Conservation (phyloP, 2,113 vertebrate genomes). For the Pelodiscus sinensis region DNA sequence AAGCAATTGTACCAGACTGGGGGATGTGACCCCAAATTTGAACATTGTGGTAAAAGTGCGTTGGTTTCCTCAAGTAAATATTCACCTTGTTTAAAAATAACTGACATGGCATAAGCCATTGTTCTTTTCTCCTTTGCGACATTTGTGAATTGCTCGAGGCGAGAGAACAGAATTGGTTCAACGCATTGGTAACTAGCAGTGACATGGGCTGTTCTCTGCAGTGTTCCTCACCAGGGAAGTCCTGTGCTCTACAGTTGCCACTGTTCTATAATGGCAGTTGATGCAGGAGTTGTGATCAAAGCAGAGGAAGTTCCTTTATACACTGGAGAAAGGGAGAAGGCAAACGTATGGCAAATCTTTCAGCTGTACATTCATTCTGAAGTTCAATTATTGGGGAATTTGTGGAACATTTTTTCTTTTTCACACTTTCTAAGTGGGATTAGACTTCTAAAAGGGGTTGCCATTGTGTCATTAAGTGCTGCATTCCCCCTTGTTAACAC, state of each 20-base stretch:
- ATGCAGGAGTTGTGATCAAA: neutral
- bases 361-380: neutral
- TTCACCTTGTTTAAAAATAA: neutral
- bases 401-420: neutral
- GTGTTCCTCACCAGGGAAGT: neutral
- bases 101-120: neutral
- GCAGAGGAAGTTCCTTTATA: neutral
- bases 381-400: neutral
- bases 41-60: neutral
- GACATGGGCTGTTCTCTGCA: neutral
- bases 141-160: neutral
- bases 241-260: neutral
- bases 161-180: neutral
- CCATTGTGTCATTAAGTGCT: neutral
- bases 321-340: neutral
- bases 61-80: neutral
- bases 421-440: neutral
- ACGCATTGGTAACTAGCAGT: neutral
- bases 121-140: neutral
- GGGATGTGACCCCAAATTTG: neutral
- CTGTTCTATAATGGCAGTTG: neutral
- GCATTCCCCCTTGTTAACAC: neutral
- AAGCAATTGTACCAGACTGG: neutral
- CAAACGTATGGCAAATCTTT: neutral
- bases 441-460: neutral